A percentile compares a stretch with the other conserved stretches of the same genome.
phyloP scores from a whole-genome alignment of 2,888 invertebrate genomes.

The Amiota minor region DNA sequence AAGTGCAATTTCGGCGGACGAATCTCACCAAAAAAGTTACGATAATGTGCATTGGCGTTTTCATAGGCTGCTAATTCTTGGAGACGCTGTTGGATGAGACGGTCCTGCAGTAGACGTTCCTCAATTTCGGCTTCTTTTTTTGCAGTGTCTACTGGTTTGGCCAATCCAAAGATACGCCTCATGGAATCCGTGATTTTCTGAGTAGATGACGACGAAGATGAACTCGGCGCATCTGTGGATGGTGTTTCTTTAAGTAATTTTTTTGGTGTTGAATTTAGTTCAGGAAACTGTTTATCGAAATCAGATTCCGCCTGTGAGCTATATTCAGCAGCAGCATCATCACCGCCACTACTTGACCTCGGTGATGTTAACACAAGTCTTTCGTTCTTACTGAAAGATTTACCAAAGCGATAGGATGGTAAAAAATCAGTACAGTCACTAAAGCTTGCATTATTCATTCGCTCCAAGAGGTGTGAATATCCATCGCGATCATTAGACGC shows the following conservation, averaged over 20 bases:
- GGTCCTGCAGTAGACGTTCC: not conserved
- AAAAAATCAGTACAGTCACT: slow-evolving; percentile 45
- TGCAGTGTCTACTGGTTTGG: not conserved
- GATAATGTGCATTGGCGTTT: not conserved
- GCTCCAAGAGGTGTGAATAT: not conserved
- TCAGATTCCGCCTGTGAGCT: not conserved
- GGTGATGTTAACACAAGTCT: too few species aligned
- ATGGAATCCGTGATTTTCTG: not conserved
- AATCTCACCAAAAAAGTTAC: not conserved
- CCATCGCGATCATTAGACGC: slow-evolving; percentile 19
- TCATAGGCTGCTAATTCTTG: not conserved
- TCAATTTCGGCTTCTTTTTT: not conserved
- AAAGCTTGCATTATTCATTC: not conserved
- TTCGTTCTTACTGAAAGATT: not conserved
- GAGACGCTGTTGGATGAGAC: not conserved
- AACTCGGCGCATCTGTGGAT: not conserved
- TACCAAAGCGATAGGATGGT: not conserved
- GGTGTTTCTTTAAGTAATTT: not conserved
- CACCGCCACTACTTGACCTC: not conserved
- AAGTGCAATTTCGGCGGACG: slow-evolving; percentile 11
- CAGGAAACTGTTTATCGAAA: slow-evolving; percentile 12
- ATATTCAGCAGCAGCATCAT: not conserved
- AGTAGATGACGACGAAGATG: not conserved
- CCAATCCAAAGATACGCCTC: not conserved
- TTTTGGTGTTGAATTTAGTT: not conserved